Base-by-base conservation (phyloP, 2,113 vertebrate genomes). In the Oryzias celebensis region DNA sequence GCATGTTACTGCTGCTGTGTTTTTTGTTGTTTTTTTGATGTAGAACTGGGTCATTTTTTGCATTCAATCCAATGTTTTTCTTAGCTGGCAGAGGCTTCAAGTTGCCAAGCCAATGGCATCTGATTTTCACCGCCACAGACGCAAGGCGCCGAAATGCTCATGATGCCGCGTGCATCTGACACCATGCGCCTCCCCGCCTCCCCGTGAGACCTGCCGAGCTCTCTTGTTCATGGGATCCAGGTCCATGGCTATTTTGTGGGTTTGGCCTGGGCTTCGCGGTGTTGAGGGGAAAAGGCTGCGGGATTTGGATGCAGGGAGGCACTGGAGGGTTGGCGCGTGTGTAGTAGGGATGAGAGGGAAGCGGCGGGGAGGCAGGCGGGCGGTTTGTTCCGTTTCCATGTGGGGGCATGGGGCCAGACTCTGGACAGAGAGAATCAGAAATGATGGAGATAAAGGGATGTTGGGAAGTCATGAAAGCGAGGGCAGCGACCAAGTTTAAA, bases 311-410 rank as follows among this genome's bases (percentile, higher is more conserved):
- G 65, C 65, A n/a, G 17, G 54, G 62, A 76, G 65, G 63, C 68
- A 60, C 65, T 36, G 82, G 70, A 67, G 78, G 81, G 68, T 77
- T 78, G 64, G 74, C 80, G 74, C 78, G 77, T 89, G 79, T 88
- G 88, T 86, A 84, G 85, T 83, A 4, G 56, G 81, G 88, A 87
- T 88, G 87, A 86, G 86, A 88, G 88, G 61, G 53, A 78, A 82
- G 58, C 77, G 75, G 76, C 77, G 53, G 85, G 88, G 84, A 75
- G 72, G 67, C 73, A 80, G 74, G 68, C 62, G 65, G 65, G 64
- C 26, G 71, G 81, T 85, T 85, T 88, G 85, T 90, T 85, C 81
- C 76, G 22, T 65, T 88, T 90, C 85, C 86, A 88, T 85, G 69
- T 7, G 22, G 20, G 52, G 86, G 80, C 77, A 68, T 49, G 54